phyloP scores from a whole-genome alignment of 64 coral and sea anemone genomes.

The Trachythela sp. region DNA sequence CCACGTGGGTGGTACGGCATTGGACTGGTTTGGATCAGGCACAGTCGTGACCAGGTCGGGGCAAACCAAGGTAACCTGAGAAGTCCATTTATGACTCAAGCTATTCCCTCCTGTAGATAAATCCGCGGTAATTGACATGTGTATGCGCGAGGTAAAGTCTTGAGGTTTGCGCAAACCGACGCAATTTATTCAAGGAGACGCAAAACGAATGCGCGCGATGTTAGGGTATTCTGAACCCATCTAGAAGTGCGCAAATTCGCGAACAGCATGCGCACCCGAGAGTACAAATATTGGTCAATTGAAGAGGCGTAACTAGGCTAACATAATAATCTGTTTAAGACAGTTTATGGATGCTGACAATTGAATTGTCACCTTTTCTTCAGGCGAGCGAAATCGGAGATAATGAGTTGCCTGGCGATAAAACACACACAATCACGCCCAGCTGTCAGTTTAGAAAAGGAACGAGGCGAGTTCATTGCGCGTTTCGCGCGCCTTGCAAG shows the following conservation, averaged over 20 bases:
- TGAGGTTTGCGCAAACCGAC: not conserved
- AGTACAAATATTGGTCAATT: not conserved
- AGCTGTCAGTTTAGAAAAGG: constrained; percentile 2
- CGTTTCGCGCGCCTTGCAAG: too few relatives aligned
- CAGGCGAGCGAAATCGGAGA: not conserved
- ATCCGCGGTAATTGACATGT: constrained; percentile 9
- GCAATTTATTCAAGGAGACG: not conserved
- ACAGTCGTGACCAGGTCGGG: not conserved
- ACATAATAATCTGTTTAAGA: constrained; percentile 5
- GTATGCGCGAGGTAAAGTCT: not conserved
- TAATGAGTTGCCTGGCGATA: constrained; percentile 7
- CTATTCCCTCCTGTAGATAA: constrained; percentile 22
- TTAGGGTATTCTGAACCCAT: not conserved
- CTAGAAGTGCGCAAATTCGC: not conserved
- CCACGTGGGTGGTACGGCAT: constrained; percentile 20
- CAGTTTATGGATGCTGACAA: constrained; percentile 24
- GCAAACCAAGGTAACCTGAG: not conserved
- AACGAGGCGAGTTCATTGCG: not conserved
- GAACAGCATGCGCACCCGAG: not conserved
- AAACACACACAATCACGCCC: not conserved
- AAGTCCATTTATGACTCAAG: not conserved
- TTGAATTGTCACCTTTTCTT: constrained; percentile 27
- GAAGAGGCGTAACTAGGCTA: not conserved
- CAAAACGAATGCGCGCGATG: not conserved
- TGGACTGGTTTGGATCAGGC: not conserved